These are phyloP conservation scores for Lutraria lutraria DNA, from an alignment of 2,888 invertebrate genomes.

Conservation along the genomic window DNA sequence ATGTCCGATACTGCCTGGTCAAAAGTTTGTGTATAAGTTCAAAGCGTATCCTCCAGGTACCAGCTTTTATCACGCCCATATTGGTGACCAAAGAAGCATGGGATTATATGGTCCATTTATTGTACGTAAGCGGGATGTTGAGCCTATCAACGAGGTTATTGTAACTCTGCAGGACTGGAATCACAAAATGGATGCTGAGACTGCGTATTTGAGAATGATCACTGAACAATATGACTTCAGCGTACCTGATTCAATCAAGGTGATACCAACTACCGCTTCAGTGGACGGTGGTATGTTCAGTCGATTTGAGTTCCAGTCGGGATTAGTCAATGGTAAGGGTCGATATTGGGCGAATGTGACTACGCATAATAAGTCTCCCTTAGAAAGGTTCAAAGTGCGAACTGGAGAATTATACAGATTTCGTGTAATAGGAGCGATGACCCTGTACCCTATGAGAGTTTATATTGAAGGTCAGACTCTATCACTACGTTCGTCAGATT, in stretches of 20 bases:
- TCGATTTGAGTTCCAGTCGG: conserved; percentile 64
- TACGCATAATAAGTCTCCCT: conserved; percentile 66
- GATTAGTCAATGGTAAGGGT: conserved; percentile 76
- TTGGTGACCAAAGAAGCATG: conserved; percentile 71
- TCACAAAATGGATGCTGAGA: conserved; percentile 67
- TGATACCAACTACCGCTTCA: conserved; percentile 39
- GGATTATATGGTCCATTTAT: conserved; percentile 75
- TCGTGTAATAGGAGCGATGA: conserved; percentile 42
- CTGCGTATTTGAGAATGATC: conserved; percentile 56
- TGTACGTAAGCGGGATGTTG: conserved; percentile 42
- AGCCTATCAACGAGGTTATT: conserved; percentile 55
- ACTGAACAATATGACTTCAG: conserved; percentile 60
- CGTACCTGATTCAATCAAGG: conserved; percentile 29
- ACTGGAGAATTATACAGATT: conserved; percentile 30
- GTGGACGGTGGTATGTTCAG: conserved; percentile 61
- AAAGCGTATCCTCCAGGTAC: conserved; percentile 72
- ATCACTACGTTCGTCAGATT: conserved; percentile 67
- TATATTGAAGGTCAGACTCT: conserved; percentile 41
- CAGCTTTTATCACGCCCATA: conserved; percentile 76
- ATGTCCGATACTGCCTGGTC: conserved; percentile 76
- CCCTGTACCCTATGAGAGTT: conserved; percentile 51
- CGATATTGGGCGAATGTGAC: conserved; percentile 55
- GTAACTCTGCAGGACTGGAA: conserved; percentile 74
- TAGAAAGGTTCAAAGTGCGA: conserved; percentile 62
- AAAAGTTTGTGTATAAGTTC: conserved; percentile 75